phyloP scores from a whole-genome alignment of 2,113 vertebrate genomes.

The Martes martes region DNA sequence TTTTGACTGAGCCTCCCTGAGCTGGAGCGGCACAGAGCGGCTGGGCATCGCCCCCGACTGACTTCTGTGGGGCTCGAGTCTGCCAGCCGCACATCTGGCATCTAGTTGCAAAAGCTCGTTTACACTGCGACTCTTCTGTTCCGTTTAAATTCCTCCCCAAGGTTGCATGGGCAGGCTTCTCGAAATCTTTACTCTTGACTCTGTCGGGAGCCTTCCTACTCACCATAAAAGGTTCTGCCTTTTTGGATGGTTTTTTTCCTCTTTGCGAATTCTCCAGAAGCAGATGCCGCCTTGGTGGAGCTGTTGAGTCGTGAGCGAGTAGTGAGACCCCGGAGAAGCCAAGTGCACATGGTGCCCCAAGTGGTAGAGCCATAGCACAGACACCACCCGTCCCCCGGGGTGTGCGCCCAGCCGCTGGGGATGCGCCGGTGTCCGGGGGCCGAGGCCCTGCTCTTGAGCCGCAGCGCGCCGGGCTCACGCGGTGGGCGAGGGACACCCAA shows the following conservation, averaged over 20 bases:
- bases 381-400: accelerated
- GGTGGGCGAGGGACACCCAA: accelerated
- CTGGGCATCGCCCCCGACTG: background rate
- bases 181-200: background rate
- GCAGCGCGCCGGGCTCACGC: background rate
- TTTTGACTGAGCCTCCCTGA: background rate
- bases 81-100: accelerated
- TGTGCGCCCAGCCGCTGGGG: background rate
- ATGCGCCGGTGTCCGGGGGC: accelerated
- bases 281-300: background rate
- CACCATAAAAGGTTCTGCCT: background rate
- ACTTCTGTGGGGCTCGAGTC: accelerated
- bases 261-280: background rate
- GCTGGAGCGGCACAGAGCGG: accelerated
- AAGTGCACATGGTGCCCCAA: background rate
- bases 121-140: accelerated
- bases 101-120: background rate
- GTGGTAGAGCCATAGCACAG: accelerated
- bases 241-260: background rate
- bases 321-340: accelerated
- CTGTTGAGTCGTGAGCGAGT: background rate
- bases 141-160: background rate
- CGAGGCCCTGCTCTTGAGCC: background rate
- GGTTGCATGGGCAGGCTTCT: background rate
- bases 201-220: background rate